phyloP scores from a whole-genome alignment of 2,113 vertebrate genomes.

The Rhodinocichla rosea region DNA sequence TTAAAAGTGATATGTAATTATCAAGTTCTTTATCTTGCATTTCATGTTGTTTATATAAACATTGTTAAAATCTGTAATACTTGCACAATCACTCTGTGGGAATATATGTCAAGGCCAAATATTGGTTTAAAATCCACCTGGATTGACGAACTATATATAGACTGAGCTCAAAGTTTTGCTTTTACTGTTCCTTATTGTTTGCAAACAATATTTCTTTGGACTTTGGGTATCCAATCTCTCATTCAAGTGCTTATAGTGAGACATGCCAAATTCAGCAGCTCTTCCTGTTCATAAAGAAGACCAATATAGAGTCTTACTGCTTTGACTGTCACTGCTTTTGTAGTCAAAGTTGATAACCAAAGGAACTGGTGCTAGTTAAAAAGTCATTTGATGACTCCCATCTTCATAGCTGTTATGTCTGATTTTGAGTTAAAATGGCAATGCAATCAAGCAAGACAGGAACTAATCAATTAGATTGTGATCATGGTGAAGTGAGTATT shows the following conservation, averaged over 20 bases:
- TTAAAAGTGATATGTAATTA: constrained; percentile 62
- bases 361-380: background rate
- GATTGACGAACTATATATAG: constrained; percentile 32
- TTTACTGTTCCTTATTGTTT: background rate
- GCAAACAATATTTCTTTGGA: background rate
- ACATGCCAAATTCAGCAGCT: background rate
- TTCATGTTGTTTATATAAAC: constrained; percentile 67
- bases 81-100: constrained; percentile 16
- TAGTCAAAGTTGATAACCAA: background rate
- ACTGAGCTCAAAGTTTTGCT: background rate
- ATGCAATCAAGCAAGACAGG: constrained; percentile 4
- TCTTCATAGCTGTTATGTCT: background rate
- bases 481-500: background rate
- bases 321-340: background rate
- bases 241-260: background rate
- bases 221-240: background rate
- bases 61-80: constrained; percentile 42
- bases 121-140: constrained; percentile 25
- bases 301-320: background rate
- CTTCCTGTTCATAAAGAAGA: background rate
- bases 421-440: constrained; percentile 10
- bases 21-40: constrained; percentile 53
- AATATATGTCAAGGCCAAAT: constrained; percentile 14
- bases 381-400: background rate
- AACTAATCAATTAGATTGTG: background rate